These are phyloP conservation scores for Dorcus parallelipipedus DNA, from an alignment of 2,888 invertebrate species.

Conservation along the genomic window DNA sequence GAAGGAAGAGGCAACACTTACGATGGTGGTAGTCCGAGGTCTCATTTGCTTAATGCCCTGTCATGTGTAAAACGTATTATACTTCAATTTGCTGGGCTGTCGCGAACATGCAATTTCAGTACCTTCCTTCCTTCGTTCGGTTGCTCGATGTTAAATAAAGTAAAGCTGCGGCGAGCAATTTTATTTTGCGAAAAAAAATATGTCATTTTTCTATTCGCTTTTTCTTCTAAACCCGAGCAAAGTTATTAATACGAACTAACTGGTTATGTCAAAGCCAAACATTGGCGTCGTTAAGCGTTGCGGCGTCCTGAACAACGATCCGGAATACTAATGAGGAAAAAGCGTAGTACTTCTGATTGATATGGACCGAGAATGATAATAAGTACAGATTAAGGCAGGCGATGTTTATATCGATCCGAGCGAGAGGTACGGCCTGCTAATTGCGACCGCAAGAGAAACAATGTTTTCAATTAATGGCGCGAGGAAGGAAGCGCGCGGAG, in stretches of 20 bases:
- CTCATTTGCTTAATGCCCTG: constrained; percentile 29
- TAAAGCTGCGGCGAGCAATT: constrained; percentile 43
- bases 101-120: constrained; percentile 48
- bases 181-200: constrained; percentile 41
- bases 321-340: constrained; percentile 51
- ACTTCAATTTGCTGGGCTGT: constrained; percentile 50
- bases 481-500: constrained; percentile 7
- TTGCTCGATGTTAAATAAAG: constrained; percentile 9
- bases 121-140: constrained; percentile 40
- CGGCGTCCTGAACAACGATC: constrained; percentile 35
- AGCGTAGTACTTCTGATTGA: constrained; percentile 43
- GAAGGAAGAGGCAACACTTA: neutral
- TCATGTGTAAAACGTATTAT: constrained; percentile 31
- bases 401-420: constrained; percentile 31
- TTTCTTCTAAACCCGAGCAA: constrained; percentile 43
- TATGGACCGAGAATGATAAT: constrained; percentile 44
- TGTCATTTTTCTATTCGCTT: constrained; percentile 49
- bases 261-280: constrained; percentile 54
- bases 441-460: constrained; percentile 44
- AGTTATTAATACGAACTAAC: constrained; percentile 54
- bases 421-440: constrained; percentile 31
- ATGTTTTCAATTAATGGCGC: constrained; percentile 46
- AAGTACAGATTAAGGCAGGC: constrained; percentile 43
- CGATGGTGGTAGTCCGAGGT: neutral
- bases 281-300: constrained; percentile 48